A percentile compares a stretch with the other conserved stretches of the same genome.
phyloP scores from a whole-genome alignment of 2,797 vertebrate genomes.

The Strix occidentalis region DNA sequence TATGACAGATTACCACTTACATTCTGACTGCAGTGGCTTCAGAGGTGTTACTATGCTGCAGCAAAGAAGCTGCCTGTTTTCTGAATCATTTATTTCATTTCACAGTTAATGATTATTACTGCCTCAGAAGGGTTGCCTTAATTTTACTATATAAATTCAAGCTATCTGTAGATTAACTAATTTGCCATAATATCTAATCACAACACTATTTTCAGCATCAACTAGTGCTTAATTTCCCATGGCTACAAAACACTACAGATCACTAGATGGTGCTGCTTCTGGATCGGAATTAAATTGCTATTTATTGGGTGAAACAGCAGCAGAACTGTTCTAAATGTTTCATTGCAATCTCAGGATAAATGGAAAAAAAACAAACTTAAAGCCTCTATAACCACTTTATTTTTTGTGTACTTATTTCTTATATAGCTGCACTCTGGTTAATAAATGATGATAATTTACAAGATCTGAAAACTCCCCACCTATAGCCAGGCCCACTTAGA shows the following conservation, averaged over 20 bases:
- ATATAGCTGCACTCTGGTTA: background rate
- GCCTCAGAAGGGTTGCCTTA: background rate
- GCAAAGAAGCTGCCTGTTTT: background rate
- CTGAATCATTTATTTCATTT: background rate
- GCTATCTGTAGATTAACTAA: background rate
- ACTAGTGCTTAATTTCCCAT: background rate
- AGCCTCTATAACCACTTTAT: accelerated
- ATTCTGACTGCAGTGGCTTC: background rate
- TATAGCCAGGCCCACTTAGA: background rate
- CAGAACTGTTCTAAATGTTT: background rate
- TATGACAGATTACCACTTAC: background rate
- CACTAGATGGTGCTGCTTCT: slow-evolving; percentile 65
- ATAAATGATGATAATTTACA: background rate
- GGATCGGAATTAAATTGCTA: background rate
- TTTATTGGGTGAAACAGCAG: background rate
- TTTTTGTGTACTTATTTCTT: background rate
- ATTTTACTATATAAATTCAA: background rate
- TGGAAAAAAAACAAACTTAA: background rate
- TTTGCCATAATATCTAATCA: background rate
- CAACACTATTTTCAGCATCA: background rate
- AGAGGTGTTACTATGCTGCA: background rate
- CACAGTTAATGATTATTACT: background rate
- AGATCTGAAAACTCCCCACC: background rate
- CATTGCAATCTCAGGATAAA: background rate
- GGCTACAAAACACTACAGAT: background rate